Percentiles rank a stretch among this genome's conserved stretches.
phyloP scores from a whole-genome alignment of 2,797 vertebrate genomes.

The Lerista edwardsae region DNA sequence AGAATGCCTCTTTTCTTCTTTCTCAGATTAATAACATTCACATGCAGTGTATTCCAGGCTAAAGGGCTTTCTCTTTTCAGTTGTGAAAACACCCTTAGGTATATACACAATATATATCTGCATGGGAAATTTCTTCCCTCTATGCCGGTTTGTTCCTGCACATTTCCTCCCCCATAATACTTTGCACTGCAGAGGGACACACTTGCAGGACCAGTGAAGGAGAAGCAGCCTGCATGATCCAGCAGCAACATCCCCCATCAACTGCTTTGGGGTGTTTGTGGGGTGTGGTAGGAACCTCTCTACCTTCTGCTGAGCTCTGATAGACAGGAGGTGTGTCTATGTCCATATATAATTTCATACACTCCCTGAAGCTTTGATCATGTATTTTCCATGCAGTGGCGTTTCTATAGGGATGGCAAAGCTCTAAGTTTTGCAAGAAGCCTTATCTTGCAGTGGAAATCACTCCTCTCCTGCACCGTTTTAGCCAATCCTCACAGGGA shows the following conservation, averaged over 20 bases:
- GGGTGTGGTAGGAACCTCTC: background rate
- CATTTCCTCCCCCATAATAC: background rate
- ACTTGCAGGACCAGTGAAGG: background rate
- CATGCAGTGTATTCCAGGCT: background rate
- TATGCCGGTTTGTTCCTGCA: background rate
- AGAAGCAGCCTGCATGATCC: background rate
- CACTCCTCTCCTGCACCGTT: too few relatives aligned
- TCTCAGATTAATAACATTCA: background rate
- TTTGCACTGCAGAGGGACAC: background rate
- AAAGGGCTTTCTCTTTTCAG: background rate
- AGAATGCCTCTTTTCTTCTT: background rate
- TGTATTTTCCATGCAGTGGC: too few relatives aligned
- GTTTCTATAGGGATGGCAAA: too few relatives aligned
- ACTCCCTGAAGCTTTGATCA: background rate
- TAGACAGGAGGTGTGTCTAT: too few relatives aligned
- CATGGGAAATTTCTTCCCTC: background rate
- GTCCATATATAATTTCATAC: accelerated
- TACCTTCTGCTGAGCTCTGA: background rate
- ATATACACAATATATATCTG: background rate
- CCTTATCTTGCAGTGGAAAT: too few relatives aligned
- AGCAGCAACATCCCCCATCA: background rate
- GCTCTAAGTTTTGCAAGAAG: too few relatives aligned
- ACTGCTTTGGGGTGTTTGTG: background rate
- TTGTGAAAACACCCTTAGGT: background rate
- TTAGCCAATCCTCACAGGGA: too few relatives aligned